phyloP scores from a whole-genome alignment of 53 echinoderm and acorn worm species.

The Crossaster papposus region DNA sequence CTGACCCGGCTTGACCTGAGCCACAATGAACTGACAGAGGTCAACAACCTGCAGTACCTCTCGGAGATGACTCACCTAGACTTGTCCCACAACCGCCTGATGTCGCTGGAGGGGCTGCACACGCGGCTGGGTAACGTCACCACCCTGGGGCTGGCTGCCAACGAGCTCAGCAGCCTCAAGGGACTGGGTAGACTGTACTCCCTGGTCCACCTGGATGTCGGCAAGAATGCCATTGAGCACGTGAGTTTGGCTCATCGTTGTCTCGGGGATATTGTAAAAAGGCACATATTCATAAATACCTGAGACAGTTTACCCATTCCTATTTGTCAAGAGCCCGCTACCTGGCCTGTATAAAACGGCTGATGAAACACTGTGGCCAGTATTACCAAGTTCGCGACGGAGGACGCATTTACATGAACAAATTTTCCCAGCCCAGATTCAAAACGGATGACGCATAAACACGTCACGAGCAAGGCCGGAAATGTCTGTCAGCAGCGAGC shows the following conservation, averaged over 20 bases:
- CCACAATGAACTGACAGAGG: conserved; percentile 72
- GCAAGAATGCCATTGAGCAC: conserved; percentile 83
- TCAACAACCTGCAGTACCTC: conserved; percentile 82
- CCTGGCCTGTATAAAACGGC: too few relatives aligned
- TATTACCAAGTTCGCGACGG: too few relatives aligned
- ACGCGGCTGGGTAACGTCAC: conserved; percentile 89
- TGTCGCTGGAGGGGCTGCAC: conserved; percentile 74
- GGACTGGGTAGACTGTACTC: conserved; percentile 93
- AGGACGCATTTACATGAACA: too few relatives aligned
- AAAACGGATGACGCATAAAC: too few relatives aligned
- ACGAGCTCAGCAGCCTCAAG: conserved; percentile 74
- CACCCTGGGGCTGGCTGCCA: conserved; percentile 79
- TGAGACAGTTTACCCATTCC: too few relatives aligned
- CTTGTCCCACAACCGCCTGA: conserved; percentile 85
- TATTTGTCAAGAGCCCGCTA: too few relatives aligned
- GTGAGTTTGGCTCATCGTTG: conserved; percentile 58
- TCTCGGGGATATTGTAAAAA: neutral
- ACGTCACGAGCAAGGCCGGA: too few relatives aligned
- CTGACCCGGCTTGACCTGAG: conserved; percentile 83
- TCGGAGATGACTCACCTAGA: conserved; percentile 83
- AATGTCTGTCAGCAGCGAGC: too few relatives aligned
- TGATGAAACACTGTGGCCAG: too few relatives aligned
- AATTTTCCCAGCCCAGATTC: too few relatives aligned
- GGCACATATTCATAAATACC: too few relatives aligned
- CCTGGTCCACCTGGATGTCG: conserved; percentile 86